These are phyloP conservation scores for Mobula birostris DNA, from an alignment of 2,113 vertebrate genomes.

Conservation along the genomic window DNA sequence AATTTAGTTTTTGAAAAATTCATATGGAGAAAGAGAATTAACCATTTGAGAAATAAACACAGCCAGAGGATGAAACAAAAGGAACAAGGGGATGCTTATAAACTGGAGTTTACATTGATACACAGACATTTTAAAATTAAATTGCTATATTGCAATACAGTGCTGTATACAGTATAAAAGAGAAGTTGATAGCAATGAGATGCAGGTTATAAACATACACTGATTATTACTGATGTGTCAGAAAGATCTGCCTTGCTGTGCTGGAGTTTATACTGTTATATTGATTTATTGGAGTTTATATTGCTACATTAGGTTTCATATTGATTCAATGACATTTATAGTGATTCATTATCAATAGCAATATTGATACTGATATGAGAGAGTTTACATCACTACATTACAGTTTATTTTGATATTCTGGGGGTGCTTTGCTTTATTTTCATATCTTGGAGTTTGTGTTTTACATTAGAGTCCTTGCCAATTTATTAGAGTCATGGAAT, in stretches of 20 bases:
- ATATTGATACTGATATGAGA: not conserved
- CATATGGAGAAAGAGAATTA: not conserved
- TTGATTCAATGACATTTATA: not conserved
- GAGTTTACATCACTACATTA: not conserved
- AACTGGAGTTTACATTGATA: not conserved
- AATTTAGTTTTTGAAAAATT: not conserved
- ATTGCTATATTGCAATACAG: not conserved
- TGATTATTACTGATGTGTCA: not conserved
- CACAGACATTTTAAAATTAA: not conserved
- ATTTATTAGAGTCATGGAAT: not conserved
- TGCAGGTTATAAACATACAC: not conserved
- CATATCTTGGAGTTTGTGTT: not conserved
- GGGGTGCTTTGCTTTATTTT: not conserved
- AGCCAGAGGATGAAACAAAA: not conserved
- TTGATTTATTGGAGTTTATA: not conserved
- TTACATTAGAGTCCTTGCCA: not conserved
- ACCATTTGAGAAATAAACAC: not conserved
- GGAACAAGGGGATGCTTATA: not conserved
- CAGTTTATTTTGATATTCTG: not conserved
- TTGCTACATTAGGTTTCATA: not conserved
- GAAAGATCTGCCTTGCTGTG: not conserved
- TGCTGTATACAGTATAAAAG: no score
- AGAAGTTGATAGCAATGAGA: not conserved
- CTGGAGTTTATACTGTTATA: not conserved
- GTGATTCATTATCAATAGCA: no score